These are phyloP conservation scores for Copidosoma aretas DNA, from an alignment of 2,888 invertebrate genomes.

Conservation along the genomic window DNA sequence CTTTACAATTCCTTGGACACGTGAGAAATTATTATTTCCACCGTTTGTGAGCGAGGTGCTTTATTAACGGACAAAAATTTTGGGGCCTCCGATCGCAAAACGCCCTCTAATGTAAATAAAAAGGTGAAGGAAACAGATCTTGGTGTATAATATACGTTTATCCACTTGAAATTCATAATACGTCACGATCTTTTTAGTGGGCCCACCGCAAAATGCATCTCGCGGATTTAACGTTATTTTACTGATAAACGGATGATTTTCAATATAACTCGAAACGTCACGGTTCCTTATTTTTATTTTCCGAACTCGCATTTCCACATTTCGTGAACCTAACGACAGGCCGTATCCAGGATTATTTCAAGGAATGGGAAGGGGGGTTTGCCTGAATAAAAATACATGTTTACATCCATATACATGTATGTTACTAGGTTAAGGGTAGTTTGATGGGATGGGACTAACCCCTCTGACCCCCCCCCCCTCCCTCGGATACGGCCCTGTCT, in stretches of 20 bases:
- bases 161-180: neutral
- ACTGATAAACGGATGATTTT: too few species aligned
- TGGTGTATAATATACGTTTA: conserved; percentile 24
- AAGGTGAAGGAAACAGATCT: conserved; percentile 37
- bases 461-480: too few species aligned
- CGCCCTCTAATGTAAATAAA: conserved; percentile 46
- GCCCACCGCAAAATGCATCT: conserved; percentile 30
- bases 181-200: conserved; percentile 13
- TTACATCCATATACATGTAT: too few species aligned
- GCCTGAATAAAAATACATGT: too few species aligned
- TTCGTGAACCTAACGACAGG: neutral
- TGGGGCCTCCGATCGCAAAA: conserved; percentile 49
- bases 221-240: too few species aligned
- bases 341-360: too few species aligned
- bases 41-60: conserved; percentile 35
- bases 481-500: too few species aligned
- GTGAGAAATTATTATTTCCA: conserved; percentile 19
- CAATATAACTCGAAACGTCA: neutral
- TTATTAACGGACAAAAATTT: conserved; percentile 40
- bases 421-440: too few species aligned
- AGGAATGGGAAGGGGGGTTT: too few species aligned
- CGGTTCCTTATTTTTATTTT: neutral
- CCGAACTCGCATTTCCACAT: conserved; percentile 6
- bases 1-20: conserved; percentile 47
- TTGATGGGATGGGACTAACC: too few species aligned